phyloP scores from a whole-genome alignment of 2,113 vertebrate genomes.

The Gallinago undulata region DNA sequence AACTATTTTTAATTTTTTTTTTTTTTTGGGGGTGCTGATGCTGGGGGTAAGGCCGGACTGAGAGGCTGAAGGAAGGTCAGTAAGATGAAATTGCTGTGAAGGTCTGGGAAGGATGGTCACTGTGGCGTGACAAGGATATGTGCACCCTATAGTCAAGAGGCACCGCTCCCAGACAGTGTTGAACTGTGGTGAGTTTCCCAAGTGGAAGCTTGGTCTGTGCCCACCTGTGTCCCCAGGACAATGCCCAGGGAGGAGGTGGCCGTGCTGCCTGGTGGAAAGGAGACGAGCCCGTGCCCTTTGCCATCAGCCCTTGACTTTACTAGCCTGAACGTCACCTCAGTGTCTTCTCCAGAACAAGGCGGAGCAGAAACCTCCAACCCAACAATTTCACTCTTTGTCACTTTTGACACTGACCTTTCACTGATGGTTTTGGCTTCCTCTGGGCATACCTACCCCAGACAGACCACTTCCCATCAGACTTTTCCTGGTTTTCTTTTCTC shows the following conservation, averaged over 20 bases:
- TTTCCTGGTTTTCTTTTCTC: neutral
- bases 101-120: neutral
- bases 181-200: neutral
- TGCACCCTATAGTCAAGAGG: neutral
- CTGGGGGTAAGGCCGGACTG: neutral
- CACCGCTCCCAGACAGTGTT: neutral
- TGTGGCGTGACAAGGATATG: neutral
- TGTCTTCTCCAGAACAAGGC: rapidly evolving
- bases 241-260: rapidly evolving
- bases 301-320: neutral
- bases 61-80: neutral
- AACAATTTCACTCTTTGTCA: neutral
- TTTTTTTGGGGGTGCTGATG: neutral
- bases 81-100: neutral
- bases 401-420: neutral
- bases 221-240: rapidly evolving
- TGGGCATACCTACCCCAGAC: neutral
- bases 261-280: neutral
- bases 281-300: neutral
- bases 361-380: neutral
- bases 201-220: neutral
- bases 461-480: neutral
- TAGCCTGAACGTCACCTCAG: rapidly evolving
- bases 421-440: neutral
- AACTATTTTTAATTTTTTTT: too few species aligned